These are phyloP conservation scores for Chouioia cunea DNA, from an alignment of 2,888 invertebrate species.

Conservation along the genomic window DNA sequence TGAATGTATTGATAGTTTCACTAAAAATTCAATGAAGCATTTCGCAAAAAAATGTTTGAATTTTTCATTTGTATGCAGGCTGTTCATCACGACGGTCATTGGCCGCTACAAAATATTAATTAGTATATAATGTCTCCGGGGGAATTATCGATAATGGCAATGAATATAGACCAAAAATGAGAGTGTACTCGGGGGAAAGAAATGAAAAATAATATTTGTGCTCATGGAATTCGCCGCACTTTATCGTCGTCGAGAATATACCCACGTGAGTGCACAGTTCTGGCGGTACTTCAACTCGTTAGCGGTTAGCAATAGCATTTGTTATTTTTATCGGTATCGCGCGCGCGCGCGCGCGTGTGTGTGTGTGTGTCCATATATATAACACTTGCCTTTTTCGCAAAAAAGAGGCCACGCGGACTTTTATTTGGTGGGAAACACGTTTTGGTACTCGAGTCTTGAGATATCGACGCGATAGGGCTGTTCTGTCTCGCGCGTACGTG, in stretches of 20 bases:
- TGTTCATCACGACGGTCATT: too few species aligned
- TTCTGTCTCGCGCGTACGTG: not conserved
- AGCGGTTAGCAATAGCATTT: constrained; percentile 66
- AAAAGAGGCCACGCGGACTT: constrained; percentile 54
- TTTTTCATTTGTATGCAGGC: constrained; percentile 9
- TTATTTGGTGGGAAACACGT: constrained; percentile 65
- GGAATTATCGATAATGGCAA: constrained; percentile 59
- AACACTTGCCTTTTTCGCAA: too few species aligned
- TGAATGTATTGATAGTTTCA: too few species aligned
- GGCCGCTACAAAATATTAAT: constrained; percentile 54
- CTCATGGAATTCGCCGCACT: constrained; percentile 44
- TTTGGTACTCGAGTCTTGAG: constrained; percentile 65
- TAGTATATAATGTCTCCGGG: constrained; percentile 60
- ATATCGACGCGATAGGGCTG: constrained; percentile 53
- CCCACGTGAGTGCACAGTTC: constrained; percentile 52
- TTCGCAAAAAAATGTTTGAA: too few species aligned
- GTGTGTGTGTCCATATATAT: not conserved
- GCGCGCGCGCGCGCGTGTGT: constrained; percentile 2
- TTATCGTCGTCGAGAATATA: constrained; percentile 58
- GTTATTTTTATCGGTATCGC: constrained; percentile 66
- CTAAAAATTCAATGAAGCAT: too few species aligned
- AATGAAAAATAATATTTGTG: constrained; percentile 29
- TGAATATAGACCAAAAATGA: constrained; percentile 21
- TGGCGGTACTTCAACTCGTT: constrained; percentile 62
- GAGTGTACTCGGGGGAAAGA: constrained; percentile 3